Base-by-base conservation (phyloP, 2,797 vertebrate species). In the Decapterus maruadsi region DNA sequence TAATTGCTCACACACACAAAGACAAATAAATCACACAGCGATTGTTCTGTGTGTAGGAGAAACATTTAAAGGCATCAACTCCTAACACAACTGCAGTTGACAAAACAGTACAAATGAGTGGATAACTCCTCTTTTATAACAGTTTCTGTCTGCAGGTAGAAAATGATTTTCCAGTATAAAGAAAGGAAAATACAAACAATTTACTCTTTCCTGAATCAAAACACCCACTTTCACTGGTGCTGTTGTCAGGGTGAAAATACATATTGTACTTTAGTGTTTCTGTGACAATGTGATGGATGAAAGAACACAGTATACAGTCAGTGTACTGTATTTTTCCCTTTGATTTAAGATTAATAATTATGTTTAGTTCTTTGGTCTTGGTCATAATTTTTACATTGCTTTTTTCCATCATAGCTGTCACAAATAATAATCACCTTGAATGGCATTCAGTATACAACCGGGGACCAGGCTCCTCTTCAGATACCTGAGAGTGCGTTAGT, bases 281-380 rank as follows among this genome's bases (percentile, higher is more conserved):
- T 60, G 46, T 73, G 46, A 56, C 64, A 76, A 71, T 48, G 26
- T 46, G 46, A 58, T 36, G 51, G 40, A 42, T 46, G 8, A 68
- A 56, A 26, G 54, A 75, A 76, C 43, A 53, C 31, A 34, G 3
- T 67, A 68, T 46, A 36, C 31, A 60, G 5, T 59, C 45, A 20
- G 6, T 36, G 10, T 40, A 36, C 29, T 8, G 17, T 12, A 1
- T 45, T 71, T 56, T 50, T 0, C 16, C 16, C 19, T 34, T 63
- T 19, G 34, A 66, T 60, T 65, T 29, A 26, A n/a, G 50, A 48
- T 58, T 46, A 72, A 42, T 38, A 48, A 74, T 42, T 16, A 68
- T 20, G 43, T 54, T 45, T 8, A 17, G 50, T 48, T 54, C n/a
- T 2, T 16, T 6, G 11, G 10, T 48, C 13, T 50, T 40, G 53